Evolutionary conservation across 2,888 invertebrate genomes (phyloP).

Genomic region (Idaea dimidiata): DNA sequence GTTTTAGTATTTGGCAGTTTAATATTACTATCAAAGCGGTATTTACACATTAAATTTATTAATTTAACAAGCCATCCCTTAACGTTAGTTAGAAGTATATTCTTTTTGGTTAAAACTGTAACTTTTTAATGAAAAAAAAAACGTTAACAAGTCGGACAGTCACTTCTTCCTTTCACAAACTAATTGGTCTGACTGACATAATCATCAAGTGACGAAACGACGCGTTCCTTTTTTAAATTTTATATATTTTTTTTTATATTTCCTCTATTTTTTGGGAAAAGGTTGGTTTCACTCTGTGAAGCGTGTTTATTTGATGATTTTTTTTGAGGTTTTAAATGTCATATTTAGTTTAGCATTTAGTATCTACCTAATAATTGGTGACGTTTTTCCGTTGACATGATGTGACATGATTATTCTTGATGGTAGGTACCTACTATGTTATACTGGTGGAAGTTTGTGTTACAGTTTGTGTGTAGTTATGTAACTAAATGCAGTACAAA

Average conservation of each 20-base stretch:
- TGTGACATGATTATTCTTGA: slow-evolving; percentile 15
- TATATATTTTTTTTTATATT: slow-evolving; percentile 45
- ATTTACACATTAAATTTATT: too few species aligned
- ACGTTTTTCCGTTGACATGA: slow-evolving; percentile 8
- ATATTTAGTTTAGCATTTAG: slow-evolving; percentile 13
- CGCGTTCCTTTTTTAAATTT: slow-evolving; percentile 54
- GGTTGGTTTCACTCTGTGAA: slow-evolving; percentile 8
- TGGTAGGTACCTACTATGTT: background rate
- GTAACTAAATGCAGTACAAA: too few species aligned
- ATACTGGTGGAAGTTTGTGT: too few species aligned
- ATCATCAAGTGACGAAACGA: slow-evolving; percentile 45
- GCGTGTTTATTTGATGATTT: background rate
- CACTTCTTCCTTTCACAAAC: slow-evolving; percentile 68
- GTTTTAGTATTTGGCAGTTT: too few species aligned
- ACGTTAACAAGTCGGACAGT: slow-evolving; percentile 66
- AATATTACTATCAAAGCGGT: too few species aligned
- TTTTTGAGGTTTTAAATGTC: background rate
- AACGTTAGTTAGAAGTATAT: too few species aligned
- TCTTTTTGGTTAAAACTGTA: slow-evolving; percentile 24
- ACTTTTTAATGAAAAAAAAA: slow-evolving; percentile 51
- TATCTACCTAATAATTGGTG: background rate
- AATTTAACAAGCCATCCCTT: too few species aligned
- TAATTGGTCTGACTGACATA: slow-evolving; percentile 72
- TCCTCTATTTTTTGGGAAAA: slow-evolving; percentile 16
- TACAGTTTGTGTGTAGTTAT: too few species aligned